Conservation (phyloP, 2,888 invertebrate species). For the Caenorhabditis sp. region DNA sequence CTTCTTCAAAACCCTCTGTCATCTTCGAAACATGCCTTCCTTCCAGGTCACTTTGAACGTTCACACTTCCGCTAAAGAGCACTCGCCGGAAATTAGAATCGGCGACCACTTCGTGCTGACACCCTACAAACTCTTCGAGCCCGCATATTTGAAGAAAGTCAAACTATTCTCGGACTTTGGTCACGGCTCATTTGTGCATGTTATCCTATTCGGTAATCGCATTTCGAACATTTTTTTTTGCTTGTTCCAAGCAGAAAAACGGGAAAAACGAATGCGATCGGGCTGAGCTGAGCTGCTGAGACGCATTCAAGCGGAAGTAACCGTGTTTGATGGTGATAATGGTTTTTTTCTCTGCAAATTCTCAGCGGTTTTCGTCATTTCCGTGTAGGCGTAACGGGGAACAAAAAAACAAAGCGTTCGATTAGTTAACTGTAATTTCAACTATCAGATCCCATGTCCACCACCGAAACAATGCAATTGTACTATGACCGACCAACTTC, state of each 20-base stretch:
- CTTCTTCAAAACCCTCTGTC: neutral
- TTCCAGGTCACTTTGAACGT: constrained; percentile 75
- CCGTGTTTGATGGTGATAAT: constrained; percentile 8
- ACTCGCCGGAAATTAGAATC: constrained; percentile 76
- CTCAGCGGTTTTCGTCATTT: neutral
- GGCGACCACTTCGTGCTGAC: constrained; percentile 76
- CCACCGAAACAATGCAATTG: constrained; percentile 76
- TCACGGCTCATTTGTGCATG: constrained; percentile 75
- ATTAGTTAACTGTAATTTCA: too few species aligned
- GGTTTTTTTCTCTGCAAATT: constrained; percentile 22
- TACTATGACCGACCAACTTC: constrained; percentile 75
- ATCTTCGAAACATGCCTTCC: neutral
- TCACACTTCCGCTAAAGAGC: constrained; percentile 75
- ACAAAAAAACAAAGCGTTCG: neutral
- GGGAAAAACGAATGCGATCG: too few species aligned
- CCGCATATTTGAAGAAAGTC: constrained; percentile 75
- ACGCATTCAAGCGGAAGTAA: constrained; percentile 35
- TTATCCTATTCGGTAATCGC: constrained; percentile 74
- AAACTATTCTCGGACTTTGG: constrained; percentile 73
- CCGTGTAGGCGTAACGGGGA: neutral
- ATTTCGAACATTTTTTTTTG: constrained; percentile 30
- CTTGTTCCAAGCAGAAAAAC: too few species aligned
- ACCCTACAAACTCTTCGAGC: constrained; percentile 75
- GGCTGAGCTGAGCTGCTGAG: neutral
- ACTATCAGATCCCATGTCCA: constrained; percentile 71